A percentile compares a stretch with the other conserved stretches of the same genome.
phyloP scores from a whole-genome alignment of 2,113 vertebrate species.

The Nerophis lumbriciformis region DNA sequence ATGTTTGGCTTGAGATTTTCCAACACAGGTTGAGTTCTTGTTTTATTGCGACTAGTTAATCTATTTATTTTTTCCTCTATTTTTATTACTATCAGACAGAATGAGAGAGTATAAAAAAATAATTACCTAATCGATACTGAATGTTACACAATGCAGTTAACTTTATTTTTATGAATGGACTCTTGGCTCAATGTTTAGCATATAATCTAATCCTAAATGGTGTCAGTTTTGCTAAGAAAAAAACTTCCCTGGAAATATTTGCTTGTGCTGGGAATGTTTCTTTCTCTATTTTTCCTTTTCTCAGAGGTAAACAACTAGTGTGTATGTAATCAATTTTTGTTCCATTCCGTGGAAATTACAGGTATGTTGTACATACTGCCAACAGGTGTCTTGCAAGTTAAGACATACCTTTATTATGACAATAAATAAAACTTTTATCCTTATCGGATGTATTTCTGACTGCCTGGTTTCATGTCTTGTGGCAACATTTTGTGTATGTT shows the following conservation, averaged over 20 bases:
- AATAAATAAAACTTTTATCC: slow-evolving; percentile 98
- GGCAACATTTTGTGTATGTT: neutral
- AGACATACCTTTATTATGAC: slow-evolving; percentile 95
- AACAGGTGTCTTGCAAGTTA: slow-evolving; percentile 93
- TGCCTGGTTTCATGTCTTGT: slow-evolving; percentile 10
- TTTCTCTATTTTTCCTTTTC: slow-evolving; percentile 41
- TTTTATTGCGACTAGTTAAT: slow-evolving; percentile 20
- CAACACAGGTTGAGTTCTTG: slow-evolving; percentile 3
- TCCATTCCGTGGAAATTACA: slow-evolving; percentile 90
- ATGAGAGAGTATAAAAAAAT: slow-evolving; percentile 35
- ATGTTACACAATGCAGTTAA: slow-evolving; percentile 66
- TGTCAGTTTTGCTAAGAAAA: slow-evolving; percentile 62
- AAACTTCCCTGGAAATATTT: slow-evolving; percentile 56
- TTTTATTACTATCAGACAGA: slow-evolving; percentile 44
- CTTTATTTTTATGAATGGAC: slow-evolving; percentile 60
- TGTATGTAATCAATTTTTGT: slow-evolving; percentile 78
- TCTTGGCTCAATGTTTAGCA: slow-evolving; percentile 64
- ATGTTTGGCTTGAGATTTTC: slow-evolving; percentile 47
- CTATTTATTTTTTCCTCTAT: slow-evolving; percentile 45
- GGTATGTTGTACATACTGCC: slow-evolving; percentile 99
- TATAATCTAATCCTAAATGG: slow-evolving; percentile 63
- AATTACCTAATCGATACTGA: slow-evolving; percentile 57
- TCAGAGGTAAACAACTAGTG: slow-evolving; percentile 67
- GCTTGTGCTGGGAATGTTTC: slow-evolving; percentile 65
- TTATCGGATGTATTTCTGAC: slow-evolving; percentile 64